These are phyloP conservation scores for Littorina saxatilis DNA, from an alignment of 1,140 invertebrate genomes.

Conservation along the genomic window DNA sequence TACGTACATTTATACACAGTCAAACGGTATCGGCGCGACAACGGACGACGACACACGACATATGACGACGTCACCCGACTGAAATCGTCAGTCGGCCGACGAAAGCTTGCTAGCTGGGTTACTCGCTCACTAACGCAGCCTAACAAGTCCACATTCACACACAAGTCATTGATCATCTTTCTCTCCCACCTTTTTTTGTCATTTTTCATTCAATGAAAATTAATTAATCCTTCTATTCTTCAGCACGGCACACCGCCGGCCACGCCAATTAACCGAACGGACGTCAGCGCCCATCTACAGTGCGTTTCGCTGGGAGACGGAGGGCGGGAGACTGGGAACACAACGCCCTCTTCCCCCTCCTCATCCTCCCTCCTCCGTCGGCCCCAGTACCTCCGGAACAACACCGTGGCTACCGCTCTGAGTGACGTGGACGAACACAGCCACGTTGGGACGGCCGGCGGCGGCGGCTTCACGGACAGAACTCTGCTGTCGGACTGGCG, in stretches of 20 bases:
- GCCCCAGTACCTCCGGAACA: not conserved
- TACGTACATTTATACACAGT: too few species aligned
- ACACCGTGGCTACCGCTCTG: not conserved
- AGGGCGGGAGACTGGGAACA: not conserved
- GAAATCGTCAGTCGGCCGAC: too few species aligned
- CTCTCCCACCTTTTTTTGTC: too few species aligned
- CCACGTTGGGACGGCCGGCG: not conserved
- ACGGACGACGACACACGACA: too few species aligned
- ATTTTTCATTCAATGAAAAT: too few species aligned
- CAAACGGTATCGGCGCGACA: too few species aligned
- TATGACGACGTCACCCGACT: too few species aligned
- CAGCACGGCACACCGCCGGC: not conserved
- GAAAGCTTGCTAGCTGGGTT: too few species aligned
- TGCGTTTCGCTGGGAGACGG: constrained; percentile 3
- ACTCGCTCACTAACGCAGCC: too few species aligned
- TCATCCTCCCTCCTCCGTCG: not conserved
- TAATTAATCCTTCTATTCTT: too few species aligned
- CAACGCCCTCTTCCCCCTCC: not conserved
- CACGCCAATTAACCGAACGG: not conserved
- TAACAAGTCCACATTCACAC: too few species aligned
- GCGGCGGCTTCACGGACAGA: not conserved
- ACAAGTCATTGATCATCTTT: too few species aligned
- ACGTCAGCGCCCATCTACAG: constrained; percentile 3
- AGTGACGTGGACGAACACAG: constrained; percentile 24
- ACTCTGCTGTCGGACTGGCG: not conserved